Conservation (phyloP, 1,140 invertebrate genomes). For the Paralvinella palmiformis region DNA sequence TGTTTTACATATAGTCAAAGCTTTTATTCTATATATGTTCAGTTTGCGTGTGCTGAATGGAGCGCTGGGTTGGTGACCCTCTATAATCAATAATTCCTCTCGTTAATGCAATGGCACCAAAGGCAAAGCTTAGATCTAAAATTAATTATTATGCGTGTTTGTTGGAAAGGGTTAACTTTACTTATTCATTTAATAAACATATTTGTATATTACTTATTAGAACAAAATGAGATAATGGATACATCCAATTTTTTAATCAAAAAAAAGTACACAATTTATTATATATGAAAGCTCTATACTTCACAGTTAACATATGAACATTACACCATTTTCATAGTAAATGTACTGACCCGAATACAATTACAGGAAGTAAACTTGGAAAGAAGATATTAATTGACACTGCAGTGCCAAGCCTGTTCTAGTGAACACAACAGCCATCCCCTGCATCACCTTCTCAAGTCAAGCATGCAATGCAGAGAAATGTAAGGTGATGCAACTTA, state of each 20-base stretch:
- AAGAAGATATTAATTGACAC: not conserved
- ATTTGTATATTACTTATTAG: not conserved
- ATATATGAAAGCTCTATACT: not conserved
- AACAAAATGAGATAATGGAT: not conserved
- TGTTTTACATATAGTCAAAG: not conserved
- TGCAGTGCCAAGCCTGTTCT: slow-evolving; percentile 2
- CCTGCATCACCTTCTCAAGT: not conserved
- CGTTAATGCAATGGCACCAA: not conserved
- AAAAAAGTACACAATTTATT: not conserved
- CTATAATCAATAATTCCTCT: not conserved
- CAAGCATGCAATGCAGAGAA: not conserved
- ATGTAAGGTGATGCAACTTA: not conserved
- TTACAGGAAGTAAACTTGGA: not conserved
- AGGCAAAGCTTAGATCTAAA: too few relatives aligned
- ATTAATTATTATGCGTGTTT: not conserved
- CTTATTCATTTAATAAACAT: not conserved
- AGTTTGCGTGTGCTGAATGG: not conserved
- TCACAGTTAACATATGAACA: not conserved
- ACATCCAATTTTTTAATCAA: not conserved
- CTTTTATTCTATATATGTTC: not conserved
- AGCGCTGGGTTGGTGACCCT: not conserved
- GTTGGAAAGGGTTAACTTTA: not conserved
- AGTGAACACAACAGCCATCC: slow-evolving; percentile 1
- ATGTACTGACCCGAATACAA: not conserved
- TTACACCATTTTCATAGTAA: not conserved